phyloP scores from a whole-genome alignment of 2,113 vertebrate species.

The Miniopterus natalensis region DNA sequence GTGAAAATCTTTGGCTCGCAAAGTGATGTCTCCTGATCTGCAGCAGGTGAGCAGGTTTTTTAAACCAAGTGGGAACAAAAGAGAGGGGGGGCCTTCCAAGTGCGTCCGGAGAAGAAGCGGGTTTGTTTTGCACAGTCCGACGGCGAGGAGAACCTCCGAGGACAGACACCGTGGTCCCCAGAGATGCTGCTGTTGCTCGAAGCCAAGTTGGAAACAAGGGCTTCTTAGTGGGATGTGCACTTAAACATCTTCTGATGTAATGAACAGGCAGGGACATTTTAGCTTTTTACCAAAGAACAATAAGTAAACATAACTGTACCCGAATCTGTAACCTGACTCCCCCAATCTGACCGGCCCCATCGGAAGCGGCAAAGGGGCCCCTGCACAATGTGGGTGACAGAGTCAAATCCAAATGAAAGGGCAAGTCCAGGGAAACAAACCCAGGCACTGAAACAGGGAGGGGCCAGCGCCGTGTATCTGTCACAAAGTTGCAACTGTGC shows the following conservation, averaged over 20 bases:
- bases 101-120: slow-evolving; percentile 56
- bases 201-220: slow-evolving; percentile 52
- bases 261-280: slow-evolving; percentile 60
- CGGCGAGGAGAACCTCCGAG: slow-evolving; percentile 8
- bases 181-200: not conserved
- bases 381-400: not conserved
- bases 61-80: slow-evolving; percentile 53
- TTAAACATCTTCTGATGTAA: slow-evolving; percentile 32
- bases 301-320: slow-evolving; percentile 18
- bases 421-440: not conserved
- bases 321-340: not conserved
- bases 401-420: not conserved
- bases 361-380: not conserved
- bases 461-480: not conserved
- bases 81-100: slow-evolving; percentile 19
- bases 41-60: slow-evolving; percentile 48
- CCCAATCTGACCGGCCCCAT: not conserved
- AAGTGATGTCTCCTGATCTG: not conserved
- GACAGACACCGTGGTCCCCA: slow-evolving; percentile 54
- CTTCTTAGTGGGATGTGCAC: slow-evolving; percentile 36
- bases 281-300: slow-evolving; percentile 63
- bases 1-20: slow-evolving; percentile 15
- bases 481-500: not conserved
- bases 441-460: not conserved
- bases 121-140: slow-evolving; percentile 58